These are phyloP conservation scores for Drosophila suzukii DNA, from an alignment of 1,140 invertebrate species.

Conservation along the genomic window DNA sequence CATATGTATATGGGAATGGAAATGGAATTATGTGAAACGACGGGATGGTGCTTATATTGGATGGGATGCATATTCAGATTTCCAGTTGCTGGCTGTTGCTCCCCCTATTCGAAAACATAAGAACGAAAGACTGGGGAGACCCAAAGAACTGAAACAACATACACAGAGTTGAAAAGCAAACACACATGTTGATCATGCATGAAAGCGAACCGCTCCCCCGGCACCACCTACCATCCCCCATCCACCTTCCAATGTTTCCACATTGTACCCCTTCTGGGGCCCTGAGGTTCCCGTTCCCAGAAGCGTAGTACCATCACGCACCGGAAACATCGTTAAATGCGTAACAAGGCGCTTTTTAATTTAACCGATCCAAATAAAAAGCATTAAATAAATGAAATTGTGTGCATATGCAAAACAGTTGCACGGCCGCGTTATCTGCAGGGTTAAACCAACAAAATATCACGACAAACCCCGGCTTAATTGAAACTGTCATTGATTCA, in stretches of 20 bases:
- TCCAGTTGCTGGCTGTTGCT: conserved; percentile 35
- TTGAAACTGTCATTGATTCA: conserved; percentile 50
- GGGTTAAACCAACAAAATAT: conserved; percentile 20
- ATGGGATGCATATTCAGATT: conserved; percentile 48
- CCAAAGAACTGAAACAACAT: conserved; percentile 34
- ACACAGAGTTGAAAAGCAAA: conserved; percentile 44
- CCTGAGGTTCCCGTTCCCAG: conserved; percentile 14
- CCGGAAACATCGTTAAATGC: conserved; percentile 78
- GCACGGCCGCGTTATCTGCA: conserved; percentile 49
- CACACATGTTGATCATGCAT: conserved; percentile 66
- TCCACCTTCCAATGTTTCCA: not conserved
- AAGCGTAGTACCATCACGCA: conserved; percentile 36
- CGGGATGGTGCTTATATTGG: conserved; percentile 11
- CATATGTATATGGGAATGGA: conserved; percentile 13
- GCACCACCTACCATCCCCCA: conserved; percentile 10
- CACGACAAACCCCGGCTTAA: conserved; percentile 20
- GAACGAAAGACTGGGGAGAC: conserved; percentile 1
- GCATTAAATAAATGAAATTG: conserved; percentile 74
- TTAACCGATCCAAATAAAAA: conserved; percentile 67
- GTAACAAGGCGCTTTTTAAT: conserved; percentile 80
- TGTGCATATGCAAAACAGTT: conserved; percentile 73
- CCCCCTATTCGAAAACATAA: conserved; percentile 29
- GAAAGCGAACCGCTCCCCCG: conserved; percentile 44
- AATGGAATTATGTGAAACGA: conserved; percentile 13
- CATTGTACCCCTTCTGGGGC: conserved; percentile 13